Evolutionary conservation across 2,888 invertebrate genomes (phyloP), one percentile per base, ranked within the genome.

Genomic region (Barypeithes pellucidus): DNA sequence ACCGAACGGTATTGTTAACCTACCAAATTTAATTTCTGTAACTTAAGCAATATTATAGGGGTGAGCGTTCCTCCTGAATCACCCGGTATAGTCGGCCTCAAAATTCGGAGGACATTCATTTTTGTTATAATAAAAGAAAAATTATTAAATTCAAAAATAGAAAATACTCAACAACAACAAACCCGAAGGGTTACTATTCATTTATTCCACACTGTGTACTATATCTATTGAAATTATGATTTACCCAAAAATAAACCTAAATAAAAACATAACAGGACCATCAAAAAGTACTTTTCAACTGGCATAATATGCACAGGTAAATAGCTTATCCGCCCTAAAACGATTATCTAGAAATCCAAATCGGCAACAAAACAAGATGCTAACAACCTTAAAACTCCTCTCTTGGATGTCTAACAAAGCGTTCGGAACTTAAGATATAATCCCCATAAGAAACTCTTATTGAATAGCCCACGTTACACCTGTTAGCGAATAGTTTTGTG

Each of bases 401-500:
- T 43, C n/a, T 69, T 72, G 33, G 62, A 62, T 72, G 67, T 14
- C 52, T 71, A 72, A 72, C 72, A 72, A 72, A 72, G 72, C 72
- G 72, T 72, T 52, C 67, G 29, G 16, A 67, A 72, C 54, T 72
- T 67, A 67, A 72, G 72, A 62, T 62, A 67, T 72, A 72, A 72
- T 72, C 72, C 72, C 67, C 52, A 61, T 61, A 72, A 67, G 72
- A 67, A 59, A 65, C 61, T 47, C 43, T 33, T 62, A 63, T 67
- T 72, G 72, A 72, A 75, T 73, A 54, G 54, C 52, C 66, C 68
- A 67, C 61, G 75, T 70, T 76, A 73, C 72, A 76, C 72, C 75
- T 75, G 72, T 76, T 67, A 68, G 67, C 70, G 67, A 60, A 62
- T 63, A 59, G 72, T 50, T 72, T 72, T 76, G 73, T 68, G 66